These are phyloP conservation scores for Lepidochrysops patricia DNA, from an alignment of 2,888 invertebrate species.

Conservation along the genomic window DNA sequence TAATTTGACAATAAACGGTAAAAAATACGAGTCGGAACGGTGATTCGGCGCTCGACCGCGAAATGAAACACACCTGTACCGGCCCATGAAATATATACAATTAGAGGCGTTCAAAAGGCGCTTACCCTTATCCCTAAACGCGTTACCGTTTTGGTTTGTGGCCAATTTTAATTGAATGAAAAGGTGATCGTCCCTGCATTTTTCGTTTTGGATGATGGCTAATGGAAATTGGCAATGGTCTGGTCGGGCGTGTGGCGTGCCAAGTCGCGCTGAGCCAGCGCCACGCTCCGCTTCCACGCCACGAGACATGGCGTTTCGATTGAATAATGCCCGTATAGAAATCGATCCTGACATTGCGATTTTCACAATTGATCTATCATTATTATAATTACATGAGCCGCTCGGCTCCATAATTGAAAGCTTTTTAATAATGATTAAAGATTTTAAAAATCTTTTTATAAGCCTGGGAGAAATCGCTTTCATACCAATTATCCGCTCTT, in stretches of 20 bases:
- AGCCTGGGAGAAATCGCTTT: neutral
- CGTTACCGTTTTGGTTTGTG: constrained; percentile 39
- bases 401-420: neutral
- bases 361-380: neutral
- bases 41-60: constrained; percentile 13
- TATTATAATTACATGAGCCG: neutral
- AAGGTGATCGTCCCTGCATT: constrained; percentile 72
- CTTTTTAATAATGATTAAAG: neutral
- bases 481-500: neutral
- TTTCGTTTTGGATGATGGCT: constrained; percentile 74
- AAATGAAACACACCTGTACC: constrained; percentile 28
- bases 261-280: constrained; percentile 71
- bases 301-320: constrained; percentile 68
- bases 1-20: constrained; percentile 51
- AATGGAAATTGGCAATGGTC: constrained; percentile 74
- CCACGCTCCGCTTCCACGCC: constrained; percentile 60
- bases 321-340: constrained; percentile 68
- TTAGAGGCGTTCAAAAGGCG: constrained; percentile 27
- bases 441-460: neutral
- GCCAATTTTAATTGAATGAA: constrained; percentile 75
- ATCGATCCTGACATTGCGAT: constrained; percentile 40
- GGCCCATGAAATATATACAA: constrained; percentile 22
- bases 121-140: constrained; percentile 28
- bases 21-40: constrained; percentile 24
- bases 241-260: constrained; percentile 66